Percentiles rank a stretch among this genome's conserved stretches.
phyloP scores from a whole-genome alignment of 1,140 invertebrate species.

The Anadara kagoshimensis region DNA sequence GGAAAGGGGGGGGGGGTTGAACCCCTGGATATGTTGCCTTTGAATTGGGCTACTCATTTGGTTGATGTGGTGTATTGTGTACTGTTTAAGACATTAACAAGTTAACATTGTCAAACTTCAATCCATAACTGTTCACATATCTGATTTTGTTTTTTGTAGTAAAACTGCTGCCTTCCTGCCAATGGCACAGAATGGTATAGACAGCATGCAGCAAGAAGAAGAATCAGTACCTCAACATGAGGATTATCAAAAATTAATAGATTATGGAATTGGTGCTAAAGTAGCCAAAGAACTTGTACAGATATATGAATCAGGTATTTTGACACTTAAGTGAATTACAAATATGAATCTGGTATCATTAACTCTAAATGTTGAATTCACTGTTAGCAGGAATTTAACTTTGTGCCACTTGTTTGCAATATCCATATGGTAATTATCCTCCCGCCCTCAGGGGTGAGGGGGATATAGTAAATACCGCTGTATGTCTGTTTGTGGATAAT shows the following conservation, averaged over 20 bases:
- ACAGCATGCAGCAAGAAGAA: constrained; percentile 12
- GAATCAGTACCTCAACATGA: constrained; percentile 17
- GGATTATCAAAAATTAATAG: constrained; percentile 79
- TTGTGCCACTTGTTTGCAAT: background rate
- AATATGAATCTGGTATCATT: background rate
- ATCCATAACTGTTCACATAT: too few species aligned
- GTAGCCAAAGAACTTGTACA: constrained; percentile 95
- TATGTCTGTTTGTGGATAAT: too few species aligned
- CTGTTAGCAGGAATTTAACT: background rate
- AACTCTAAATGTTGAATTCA: background rate
- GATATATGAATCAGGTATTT: constrained; percentile 93
- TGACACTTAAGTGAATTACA: background rate
- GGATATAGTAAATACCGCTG: too few species aligned
- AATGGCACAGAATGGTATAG: constrained; percentile 26
- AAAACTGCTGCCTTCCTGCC: too few species aligned
- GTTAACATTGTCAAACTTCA: too few species aligned
- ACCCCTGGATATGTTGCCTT: too few species aligned
- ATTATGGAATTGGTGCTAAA: constrained; percentile 95
- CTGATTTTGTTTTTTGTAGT: too few species aligned
- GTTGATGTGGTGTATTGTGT: too few species aligned
- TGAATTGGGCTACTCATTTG: too few species aligned
- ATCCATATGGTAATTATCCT: background rate
- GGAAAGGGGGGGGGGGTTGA: too few species aligned
- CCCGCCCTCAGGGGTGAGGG: too few species aligned
- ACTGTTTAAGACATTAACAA: too few species aligned